A percentile compares a stretch with the other conserved stretches of the same genome.
Evolutionary conservation across 2,888 invertebrate genomes (phyloP).

Genomic region (Acanthoscelides obtectus): DNA sequence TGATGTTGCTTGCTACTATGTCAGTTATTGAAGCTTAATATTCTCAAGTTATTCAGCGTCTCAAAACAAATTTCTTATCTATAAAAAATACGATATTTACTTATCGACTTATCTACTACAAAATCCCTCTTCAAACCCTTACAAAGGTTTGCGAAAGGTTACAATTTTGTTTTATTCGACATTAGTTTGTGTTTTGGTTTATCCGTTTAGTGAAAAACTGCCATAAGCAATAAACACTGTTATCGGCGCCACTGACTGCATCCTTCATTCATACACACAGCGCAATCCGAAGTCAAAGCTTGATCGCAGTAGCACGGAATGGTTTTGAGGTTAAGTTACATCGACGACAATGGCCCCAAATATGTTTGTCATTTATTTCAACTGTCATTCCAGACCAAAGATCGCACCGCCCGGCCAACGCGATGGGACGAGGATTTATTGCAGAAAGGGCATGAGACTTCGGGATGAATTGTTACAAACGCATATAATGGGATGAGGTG

Average conservation of each 20-base stretch:
- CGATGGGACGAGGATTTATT: constrained; percentile 17
- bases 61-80: too few relatives aligned
- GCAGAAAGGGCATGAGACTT: constrained; percentile 19
- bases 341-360: constrained; percentile 39
- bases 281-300: constrained; percentile 8
- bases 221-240: too few relatives aligned
- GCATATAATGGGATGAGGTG: constrained; percentile 5
- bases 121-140: too few relatives aligned
- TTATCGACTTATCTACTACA: too few relatives aligned
- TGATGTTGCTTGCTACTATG: too few relatives aligned
- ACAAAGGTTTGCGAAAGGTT: too few relatives aligned
- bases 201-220: too few relatives aligned
- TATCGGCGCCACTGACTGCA: not conserved
- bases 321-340: constrained; percentile 42
- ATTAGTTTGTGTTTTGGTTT: too few relatives aligned
- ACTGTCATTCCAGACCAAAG: constrained; percentile 27
- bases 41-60: too few relatives aligned
- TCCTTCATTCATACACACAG: not conserved
- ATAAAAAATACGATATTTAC: too few relatives aligned
- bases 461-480: constrained; percentile 8
- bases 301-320: constrained; percentile 36
- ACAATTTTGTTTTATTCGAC: too few relatives aligned
- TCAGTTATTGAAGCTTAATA: too few relatives aligned
- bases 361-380: constrained; percentile 42
- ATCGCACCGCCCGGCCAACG: constrained; percentile 7